Percentiles rank a stretch among this genome's conserved stretches.
Evolutionary conservation across 2,888 invertebrate species (phyloP).

Genomic region (Papilio gigon): DNA sequence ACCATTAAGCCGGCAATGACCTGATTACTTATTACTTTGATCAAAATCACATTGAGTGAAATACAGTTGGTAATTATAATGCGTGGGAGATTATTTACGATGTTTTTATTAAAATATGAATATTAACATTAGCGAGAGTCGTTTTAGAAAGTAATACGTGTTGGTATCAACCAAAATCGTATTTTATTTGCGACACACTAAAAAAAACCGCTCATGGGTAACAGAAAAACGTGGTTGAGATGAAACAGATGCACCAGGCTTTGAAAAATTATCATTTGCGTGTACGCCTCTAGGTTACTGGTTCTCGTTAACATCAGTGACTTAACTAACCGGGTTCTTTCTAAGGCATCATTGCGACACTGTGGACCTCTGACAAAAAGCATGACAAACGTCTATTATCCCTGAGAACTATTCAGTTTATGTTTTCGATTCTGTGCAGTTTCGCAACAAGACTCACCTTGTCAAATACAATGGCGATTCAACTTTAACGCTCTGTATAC

Average conservation of each 20-base stretch:
- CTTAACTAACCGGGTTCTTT: slow-evolving; percentile 49
- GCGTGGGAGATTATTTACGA: not conserved
- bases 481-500: slow-evolving; percentile 58
- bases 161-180: too few species aligned
- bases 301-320: slow-evolving; percentile 47
- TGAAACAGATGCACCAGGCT: too few species aligned
- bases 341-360: slow-evolving; percentile 46
- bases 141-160: too few species aligned
- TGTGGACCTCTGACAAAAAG: slow-evolving; percentile 56
- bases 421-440: slow-evolving; percentile 49
- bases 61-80: not conserved
- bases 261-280: too few species aligned
- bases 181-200: too few species aligned
- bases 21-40: slow-evolving; percentile 10
- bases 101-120: too few species aligned
- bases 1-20: slow-evolving; percentile 17
- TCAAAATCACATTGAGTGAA: not conserved
- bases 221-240: too few species aligned
- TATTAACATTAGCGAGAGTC: too few species aligned
- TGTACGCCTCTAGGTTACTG: not conserved
- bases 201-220: too few species aligned
- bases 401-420: slow-evolving; percentile 52
- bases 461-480: slow-evolving; percentile 57
- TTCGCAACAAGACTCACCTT: slow-evolving; percentile 67
- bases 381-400: slow-evolving; percentile 58